These are phyloP conservation scores for Andrena dorsata DNA, from an alignment of 2,888 invertebrate genomes.

Conservation along the genomic window DNA sequence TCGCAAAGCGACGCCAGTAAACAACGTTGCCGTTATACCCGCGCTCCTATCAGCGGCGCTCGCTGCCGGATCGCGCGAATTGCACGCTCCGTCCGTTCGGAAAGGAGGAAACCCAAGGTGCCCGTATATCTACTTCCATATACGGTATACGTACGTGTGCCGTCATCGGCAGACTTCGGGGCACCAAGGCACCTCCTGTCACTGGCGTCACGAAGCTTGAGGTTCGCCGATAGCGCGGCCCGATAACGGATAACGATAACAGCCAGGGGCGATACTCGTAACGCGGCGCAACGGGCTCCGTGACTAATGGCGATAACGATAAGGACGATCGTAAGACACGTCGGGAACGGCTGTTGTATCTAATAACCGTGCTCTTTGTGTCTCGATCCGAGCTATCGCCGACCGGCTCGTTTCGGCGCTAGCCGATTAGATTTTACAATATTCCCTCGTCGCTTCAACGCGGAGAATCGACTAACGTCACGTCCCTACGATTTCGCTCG, in stretches of 20 bases:
- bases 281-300: constrained; percentile 76
- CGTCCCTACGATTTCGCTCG: neutral
- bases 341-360: constrained; percentile 72
- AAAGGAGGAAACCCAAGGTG: neutral
- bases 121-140: no score
- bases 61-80: constrained; percentile 3
- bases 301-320: constrained; percentile 83
- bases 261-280: constrained; percentile 70
- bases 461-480: neutral
- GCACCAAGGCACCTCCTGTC: constrained; percentile 54
- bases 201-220: constrained; percentile 68
- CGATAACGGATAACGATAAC: constrained; percentile 80
- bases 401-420: constrained; percentile 47
- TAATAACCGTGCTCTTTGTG: constrained; percentile 74
- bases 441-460: neutral
- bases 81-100: constrained; percentile 2
- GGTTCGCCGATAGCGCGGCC: constrained; percentile 76
- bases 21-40: constrained; percentile 23
- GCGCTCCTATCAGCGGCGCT: neutral
- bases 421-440: constrained; percentile 54
- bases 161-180: constrained; percentile 31
- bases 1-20: constrained; percentile 2
- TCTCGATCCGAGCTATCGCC: constrained; percentile 48
- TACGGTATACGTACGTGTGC: neutral
- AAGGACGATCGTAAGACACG: constrained; percentile 79